Conservation (phyloP, 2,113 vertebrate species). For the Oceanites oceanicus region DNA sequence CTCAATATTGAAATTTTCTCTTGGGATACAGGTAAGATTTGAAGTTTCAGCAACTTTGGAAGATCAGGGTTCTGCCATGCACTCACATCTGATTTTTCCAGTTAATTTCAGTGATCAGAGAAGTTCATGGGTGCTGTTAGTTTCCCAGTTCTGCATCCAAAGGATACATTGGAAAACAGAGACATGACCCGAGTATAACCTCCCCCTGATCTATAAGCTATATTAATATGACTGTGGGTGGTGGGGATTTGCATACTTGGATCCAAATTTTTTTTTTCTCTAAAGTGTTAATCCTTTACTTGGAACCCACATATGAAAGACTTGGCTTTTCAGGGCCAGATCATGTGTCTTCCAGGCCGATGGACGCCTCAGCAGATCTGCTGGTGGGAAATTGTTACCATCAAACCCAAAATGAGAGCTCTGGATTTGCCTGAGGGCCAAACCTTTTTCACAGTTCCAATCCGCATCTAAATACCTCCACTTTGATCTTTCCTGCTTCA, state of each 20-base stretch:
- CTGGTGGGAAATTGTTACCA: slow-evolving; percentile 41
- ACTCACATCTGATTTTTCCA: neutral
- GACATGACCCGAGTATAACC: neutral
- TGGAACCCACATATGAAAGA: neutral
- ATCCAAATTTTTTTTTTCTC: neutral
- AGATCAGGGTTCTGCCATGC: neutral
- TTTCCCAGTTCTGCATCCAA: neutral
- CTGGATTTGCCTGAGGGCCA: slow-evolving; percentile 10
- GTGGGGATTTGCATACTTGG: neutral
- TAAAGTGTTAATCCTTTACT: neutral
- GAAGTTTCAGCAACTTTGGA: neutral
- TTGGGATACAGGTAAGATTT: neutral
- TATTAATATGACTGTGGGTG: neutral
- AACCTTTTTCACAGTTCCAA: neutral
- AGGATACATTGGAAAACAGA: neutral
- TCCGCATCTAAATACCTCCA: neutral
- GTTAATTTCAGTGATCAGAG: neutral
- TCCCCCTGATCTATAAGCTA: neutral
- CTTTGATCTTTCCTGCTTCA: slow-evolving; percentile 12
- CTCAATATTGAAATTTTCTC: neutral
- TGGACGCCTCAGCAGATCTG: neutral
- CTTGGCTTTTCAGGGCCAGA: neutral
- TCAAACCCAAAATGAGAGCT: neutral
- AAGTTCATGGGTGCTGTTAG: neutral
- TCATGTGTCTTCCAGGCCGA: neutral